Base-by-base conservation (phyloP, 1,140 invertebrate genomes). In the Samia ricini region DNA sequence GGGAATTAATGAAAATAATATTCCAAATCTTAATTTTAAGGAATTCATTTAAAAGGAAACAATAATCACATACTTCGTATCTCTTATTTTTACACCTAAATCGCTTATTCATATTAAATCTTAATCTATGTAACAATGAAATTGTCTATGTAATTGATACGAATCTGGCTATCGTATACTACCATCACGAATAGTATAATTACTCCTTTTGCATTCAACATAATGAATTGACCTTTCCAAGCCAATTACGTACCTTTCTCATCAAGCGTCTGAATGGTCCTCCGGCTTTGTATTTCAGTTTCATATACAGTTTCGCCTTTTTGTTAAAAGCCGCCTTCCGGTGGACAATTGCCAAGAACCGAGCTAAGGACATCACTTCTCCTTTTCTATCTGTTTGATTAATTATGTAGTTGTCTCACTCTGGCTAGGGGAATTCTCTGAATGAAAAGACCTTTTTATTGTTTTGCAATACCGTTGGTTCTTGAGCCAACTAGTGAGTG, bases 301-400 rank as follows among this genome's bases (percentile, higher is more conserved):
- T 71, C 80, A 74, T 64, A 69, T 72, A 77, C 71, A 65, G 63
- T 69, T 57, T 77, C 59, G 64, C 84, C 83, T 79, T 86, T 80
- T 86, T 89, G 77, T 76, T 77, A 74, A 77, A 81, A 77, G 61
- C 71, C 74, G 79, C 72, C 74, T 88, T 88, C 86, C 86, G 76
- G 86, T 89, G 86, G 86, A 89, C 85, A 82, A 83, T 83, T 89
- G 86, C 86, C 86, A 89, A 89, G 83, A 83, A 72, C 73, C 73
- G 76, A 79, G 72, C 68, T 77, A 76, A 79, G 74, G 69, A 72
- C 55, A 69, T 78, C 52, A 23, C 60, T 57, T 50, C 15, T 81
- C 77, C 56, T 58, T 57, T 19, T 83, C 72, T 12, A 22, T 23
- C 79, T 21, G 51, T 19, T 54, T 15, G 15, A 7, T 26, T 5